Percentiles rank a stretch among this genome's conserved stretches.
phyloP scores from a whole-genome alignment of 64 coral and sea anemone genomes.

The Hydrozoanthus tunicans region DNA sequence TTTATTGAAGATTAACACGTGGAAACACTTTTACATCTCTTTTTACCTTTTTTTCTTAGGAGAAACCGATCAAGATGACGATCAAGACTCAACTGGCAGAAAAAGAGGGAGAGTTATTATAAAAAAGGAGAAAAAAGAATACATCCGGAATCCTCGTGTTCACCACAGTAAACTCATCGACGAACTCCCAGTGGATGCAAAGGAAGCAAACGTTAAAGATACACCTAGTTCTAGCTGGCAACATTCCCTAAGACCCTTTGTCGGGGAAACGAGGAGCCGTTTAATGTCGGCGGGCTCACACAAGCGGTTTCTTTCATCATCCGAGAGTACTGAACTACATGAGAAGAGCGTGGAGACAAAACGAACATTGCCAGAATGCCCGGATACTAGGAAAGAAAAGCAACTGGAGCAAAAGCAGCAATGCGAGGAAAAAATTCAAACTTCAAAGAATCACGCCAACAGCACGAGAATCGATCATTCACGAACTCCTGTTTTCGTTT shows the following conservation, averaged over 20 bases:
- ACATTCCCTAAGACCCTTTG: slow-evolving; percentile 43
- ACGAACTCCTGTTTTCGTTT: neutral
- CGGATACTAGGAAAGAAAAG: neutral
- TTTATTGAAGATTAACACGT: too few species aligned
- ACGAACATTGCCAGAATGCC: neutral
- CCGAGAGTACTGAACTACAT: slow-evolving; percentile 17
- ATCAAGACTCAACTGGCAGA: slow-evolving; percentile 5
- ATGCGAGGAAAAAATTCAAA: slow-evolving; percentile 17
- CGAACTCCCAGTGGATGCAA: slow-evolving; percentile 44
- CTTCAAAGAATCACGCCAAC: neutral
- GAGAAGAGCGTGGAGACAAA: neutral
- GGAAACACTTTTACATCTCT: neutral
- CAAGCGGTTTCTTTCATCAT: neutral
- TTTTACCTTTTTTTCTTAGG: neutral
- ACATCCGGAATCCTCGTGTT: slow-evolving; percentile 26
- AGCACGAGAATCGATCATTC: neutral
- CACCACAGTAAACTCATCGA: slow-evolving; percentile 73
- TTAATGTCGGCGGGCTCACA: slow-evolving; percentile 42
- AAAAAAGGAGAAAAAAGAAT: slow-evolving; percentile 73
- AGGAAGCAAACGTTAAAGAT: neutral
- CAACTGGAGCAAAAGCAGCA: slow-evolving; percentile 7
- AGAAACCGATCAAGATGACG: slow-evolving; percentile 25
- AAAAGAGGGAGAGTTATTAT: slow-evolving; percentile 21
- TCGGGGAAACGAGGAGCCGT: slow-evolving; percentile 31
- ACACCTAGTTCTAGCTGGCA: slow-evolving; percentile 26